phyloP scores from a whole-genome alignment of 2,888 invertebrate genomes.

The Syrista parreyssii region DNA sequence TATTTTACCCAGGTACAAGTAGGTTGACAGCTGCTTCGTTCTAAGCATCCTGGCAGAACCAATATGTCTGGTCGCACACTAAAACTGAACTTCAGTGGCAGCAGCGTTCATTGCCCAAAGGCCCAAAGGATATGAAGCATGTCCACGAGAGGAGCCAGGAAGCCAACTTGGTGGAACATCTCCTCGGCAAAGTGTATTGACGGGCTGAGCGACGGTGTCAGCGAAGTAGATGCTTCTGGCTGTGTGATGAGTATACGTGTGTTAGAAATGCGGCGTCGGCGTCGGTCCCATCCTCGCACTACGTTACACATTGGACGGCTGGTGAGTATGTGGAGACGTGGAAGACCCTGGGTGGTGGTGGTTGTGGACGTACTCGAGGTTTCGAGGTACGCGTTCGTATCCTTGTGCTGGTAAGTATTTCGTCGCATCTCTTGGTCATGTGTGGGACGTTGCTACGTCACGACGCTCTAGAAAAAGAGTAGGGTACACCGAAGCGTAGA shows the following conservation, averaged over 20 bases:
- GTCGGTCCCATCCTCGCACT: background rate
- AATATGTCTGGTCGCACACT: conserved; percentile 38
- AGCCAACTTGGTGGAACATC: conserved; percentile 47
- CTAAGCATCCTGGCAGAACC: conserved; percentile 26
- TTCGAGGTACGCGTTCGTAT: background rate
- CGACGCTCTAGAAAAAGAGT: conserved; percentile 39
- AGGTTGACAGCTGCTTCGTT: conserved; percentile 4
- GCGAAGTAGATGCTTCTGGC: conserved; percentile 5
- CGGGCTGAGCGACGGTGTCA: conserved; percentile 40
- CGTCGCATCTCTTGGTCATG: background rate
- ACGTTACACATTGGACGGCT: background rate
- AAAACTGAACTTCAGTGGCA: background rate
- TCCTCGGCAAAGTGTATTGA: conserved; percentile 55
- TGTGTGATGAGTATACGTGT: background rate
- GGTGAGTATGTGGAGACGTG: background rate
- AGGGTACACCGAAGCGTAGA: conserved; percentile 44
- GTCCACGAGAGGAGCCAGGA: conserved; percentile 27
- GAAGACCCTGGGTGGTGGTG: background rate
- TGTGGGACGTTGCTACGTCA: conserved; percentile 41
- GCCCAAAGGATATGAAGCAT: conserved; percentile 50
- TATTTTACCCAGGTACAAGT: background rate
- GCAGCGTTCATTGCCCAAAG: conserved; percentile 43
- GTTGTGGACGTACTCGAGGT: background rate
- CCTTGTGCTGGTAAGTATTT: background rate
- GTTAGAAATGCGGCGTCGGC: background rate